Conservation (phyloP, 2,113 vertebrate genomes). For the Sturnira hondurensis region DNA sequence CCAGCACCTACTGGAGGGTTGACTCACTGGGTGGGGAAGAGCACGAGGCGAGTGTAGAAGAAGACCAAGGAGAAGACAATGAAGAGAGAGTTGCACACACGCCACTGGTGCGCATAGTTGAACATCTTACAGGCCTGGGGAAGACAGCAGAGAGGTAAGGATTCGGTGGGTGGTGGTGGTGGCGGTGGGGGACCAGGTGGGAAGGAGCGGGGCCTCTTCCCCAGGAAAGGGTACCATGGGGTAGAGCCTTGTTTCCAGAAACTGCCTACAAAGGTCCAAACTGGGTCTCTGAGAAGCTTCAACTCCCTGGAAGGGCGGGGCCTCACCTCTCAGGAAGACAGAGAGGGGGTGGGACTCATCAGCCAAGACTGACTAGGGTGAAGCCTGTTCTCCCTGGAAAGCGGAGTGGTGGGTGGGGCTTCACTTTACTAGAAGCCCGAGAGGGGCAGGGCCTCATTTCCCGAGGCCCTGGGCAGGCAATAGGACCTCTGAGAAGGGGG, state of each 20-base stretch:
- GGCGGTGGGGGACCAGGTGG: rapidly evolving
- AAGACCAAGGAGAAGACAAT: slow-evolving; percentile 85
- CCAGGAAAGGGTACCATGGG: background rate
- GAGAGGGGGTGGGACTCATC: background rate
- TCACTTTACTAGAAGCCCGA: background rate
- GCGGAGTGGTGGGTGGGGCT: background rate
- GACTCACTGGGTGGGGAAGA: slow-evolving; percentile 85
- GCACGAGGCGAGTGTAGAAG: slow-evolving; percentile 84
- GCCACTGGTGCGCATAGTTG: slow-evolving; percentile 82
- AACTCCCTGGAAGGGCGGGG: background rate
- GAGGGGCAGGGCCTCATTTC: background rate
- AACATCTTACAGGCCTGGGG: slow-evolving; percentile 82
- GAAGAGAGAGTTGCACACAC: slow-evolving; percentile 83
- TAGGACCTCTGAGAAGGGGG: rapidly evolving
- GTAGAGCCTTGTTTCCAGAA: background rate
- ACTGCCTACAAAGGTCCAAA: background rate
- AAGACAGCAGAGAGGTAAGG: background rate
- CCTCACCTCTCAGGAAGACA: background rate
- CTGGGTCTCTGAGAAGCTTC: background rate
- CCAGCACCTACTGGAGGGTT: background rate
- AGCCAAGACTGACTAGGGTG: too few relatives aligned
- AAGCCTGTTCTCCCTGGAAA: background rate
- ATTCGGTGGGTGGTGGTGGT: background rate
- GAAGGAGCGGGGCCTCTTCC: background rate
- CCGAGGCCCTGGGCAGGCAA: background rate